Evolutionary conservation across 2,797 vertebrate genomes (phyloP).

Genomic region (Gephyroberyx darwinii): DNA sequence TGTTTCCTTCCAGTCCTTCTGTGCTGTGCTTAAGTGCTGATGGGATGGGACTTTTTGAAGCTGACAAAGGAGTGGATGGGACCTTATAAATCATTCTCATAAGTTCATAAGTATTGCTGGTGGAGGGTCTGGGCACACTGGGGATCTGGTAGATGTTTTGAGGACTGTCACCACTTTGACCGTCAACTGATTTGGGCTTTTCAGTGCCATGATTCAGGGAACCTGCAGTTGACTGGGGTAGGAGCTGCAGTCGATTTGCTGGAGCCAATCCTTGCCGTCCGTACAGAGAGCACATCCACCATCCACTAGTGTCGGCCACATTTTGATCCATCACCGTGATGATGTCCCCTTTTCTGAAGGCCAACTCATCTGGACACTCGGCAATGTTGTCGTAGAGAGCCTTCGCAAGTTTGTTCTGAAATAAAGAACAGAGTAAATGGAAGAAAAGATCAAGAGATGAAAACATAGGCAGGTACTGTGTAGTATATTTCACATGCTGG

Average conservation of each 20-base stretch:
- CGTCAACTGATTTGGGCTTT: slow-evolving; percentile 6
- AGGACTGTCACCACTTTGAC: background rate
- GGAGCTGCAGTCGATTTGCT: slow-evolving; percentile 89
- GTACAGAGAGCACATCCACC: slow-evolving; percentile 92
- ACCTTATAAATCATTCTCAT: slow-evolving; percentile 85
- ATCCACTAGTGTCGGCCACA: slow-evolving; percentile 84
- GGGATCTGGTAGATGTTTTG: slow-evolving; percentile 86
- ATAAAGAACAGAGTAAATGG: slow-evolving; percentile 25
- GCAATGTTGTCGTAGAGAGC: slow-evolving; percentile 95
- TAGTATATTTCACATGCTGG: background rate
- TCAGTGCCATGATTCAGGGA: background rate
- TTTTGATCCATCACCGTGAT: slow-evolving; percentile 86
- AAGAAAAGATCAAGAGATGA: slow-evolving; percentile 23
- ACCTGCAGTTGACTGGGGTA: slow-evolving; percentile 51
- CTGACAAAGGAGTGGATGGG: slow-evolving; percentile 57
- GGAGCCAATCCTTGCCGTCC: slow-evolving; percentile 92
- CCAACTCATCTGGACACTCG: slow-evolving; percentile 91
- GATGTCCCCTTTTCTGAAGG: slow-evolving; percentile 91
- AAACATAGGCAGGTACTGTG: background rate
- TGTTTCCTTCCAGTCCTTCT: slow-evolving; percentile 68
- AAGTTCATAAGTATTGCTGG: slow-evolving; percentile 79
- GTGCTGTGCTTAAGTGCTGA: slow-evolving; percentile 65
- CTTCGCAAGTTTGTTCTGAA: slow-evolving; percentile 88
- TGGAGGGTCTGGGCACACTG: slow-evolving; percentile 40
- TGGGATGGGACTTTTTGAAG: slow-evolving; percentile 51